Percentiles rank a stretch among this genome's conserved stretches.
These are phyloP conservation scores for Phataginus tetradactyla DNA, from an alignment of 2,797 vertebrate species.

Conservation along the genomic window DNA sequence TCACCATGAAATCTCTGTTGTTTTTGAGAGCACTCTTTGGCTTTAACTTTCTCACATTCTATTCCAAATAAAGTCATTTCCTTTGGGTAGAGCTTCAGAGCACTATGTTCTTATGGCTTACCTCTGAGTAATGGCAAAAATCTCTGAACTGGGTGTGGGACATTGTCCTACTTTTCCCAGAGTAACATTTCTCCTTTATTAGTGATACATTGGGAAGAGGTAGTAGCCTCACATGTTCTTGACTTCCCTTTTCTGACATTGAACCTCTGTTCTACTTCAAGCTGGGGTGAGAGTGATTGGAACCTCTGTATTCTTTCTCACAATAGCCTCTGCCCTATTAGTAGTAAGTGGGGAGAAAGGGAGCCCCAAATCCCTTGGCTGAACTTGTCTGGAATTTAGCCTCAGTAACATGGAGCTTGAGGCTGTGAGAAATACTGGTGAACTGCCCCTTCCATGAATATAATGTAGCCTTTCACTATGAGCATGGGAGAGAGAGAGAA, in stretches of 20 bases:
- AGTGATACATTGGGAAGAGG: background rate
- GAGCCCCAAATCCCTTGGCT: background rate
- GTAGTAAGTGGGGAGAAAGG: background rate
- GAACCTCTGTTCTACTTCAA: background rate
- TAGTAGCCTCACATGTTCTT: background rate
- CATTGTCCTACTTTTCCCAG: background rate
- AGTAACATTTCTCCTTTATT: background rate
- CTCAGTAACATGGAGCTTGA: background rate
- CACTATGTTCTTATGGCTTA: background rate
- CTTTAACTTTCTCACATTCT: background rate
- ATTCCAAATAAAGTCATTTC: background rate
- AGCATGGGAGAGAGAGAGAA: background rate
- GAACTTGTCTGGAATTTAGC: background rate
- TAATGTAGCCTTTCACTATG: background rate
- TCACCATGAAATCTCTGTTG: background rate
- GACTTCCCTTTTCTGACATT: background rate
- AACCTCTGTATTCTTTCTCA: background rate
- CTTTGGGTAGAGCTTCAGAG: background rate
- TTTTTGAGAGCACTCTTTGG: background rate
- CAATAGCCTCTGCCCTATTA: background rate
- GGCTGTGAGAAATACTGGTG: background rate
- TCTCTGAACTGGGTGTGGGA: background rate
- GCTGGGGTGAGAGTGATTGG: background rate
- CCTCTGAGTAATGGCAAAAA: background rate
- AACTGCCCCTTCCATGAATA: background rate